Conservation (phyloP, 2,113 vertebrate species). For the Marmota monax region DNA sequence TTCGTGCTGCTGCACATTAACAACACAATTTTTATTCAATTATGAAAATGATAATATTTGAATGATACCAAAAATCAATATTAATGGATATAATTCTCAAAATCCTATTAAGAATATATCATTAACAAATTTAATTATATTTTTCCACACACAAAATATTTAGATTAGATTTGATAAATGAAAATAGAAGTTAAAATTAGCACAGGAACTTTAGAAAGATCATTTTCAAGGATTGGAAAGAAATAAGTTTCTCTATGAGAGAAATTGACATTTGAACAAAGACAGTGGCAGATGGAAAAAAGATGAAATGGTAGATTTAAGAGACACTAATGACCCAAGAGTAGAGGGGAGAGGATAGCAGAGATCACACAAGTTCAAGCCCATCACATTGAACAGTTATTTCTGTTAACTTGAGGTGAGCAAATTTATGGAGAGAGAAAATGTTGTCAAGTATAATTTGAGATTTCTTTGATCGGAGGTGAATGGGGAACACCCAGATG, state of each 20-base stretch:
- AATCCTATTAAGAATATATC: background rate
- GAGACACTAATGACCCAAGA: background rate
- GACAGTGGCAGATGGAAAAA: background rate
- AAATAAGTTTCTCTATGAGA: background rate
- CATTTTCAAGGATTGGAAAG: background rate
- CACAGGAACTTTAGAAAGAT: background rate
- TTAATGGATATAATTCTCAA: background rate
- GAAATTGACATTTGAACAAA: background rate
- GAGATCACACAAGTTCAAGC: background rate
- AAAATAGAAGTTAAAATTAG: background rate
- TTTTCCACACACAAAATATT: background rate
- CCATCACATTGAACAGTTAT: background rate
- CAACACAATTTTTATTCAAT: background rate
- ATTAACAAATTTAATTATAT: background rate
- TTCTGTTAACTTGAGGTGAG: background rate
- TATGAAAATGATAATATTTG: slow-evolving; percentile 37
- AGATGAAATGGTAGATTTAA: background rate
- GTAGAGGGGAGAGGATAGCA: background rate
- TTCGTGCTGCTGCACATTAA: background rate
- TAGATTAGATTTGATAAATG: background rate
- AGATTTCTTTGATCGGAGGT: background rate
- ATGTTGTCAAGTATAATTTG: background rate
- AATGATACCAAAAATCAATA: background rate
- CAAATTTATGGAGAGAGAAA: background rate
- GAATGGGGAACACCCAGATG: background rate